Conservation (phyloP, 2,113 vertebrate species). For the Axis porcinus region DNA sequence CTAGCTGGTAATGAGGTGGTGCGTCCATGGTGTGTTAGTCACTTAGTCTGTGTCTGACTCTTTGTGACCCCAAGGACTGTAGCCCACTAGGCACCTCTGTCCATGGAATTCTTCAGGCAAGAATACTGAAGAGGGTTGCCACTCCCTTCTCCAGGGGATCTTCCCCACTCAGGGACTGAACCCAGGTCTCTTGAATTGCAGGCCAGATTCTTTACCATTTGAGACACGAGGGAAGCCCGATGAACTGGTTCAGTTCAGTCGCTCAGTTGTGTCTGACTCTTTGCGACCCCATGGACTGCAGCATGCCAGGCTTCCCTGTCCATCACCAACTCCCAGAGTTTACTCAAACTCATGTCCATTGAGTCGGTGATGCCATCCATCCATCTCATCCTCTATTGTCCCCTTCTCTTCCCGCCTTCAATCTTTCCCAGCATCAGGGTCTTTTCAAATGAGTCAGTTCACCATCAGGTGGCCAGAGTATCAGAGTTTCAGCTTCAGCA, state of each 20-base stretch:
- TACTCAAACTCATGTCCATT: not conserved
- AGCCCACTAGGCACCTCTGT: not conserved
- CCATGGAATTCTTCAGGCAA: not conserved
- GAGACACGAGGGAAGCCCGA: not conserved
- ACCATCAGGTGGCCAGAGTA: not conserved
- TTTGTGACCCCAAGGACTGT: not conserved
- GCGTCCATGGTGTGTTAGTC: rapidly evolving
- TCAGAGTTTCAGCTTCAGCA: not conserved
- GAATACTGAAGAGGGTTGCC: not conserved
- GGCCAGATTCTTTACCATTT: not conserved
- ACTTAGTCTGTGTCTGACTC: not conserved
- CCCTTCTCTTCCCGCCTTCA: not conserved
- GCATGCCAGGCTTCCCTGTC: not conserved
- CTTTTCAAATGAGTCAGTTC: not conserved
- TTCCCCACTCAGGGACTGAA: not conserved
- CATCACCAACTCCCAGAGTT: not conserved
- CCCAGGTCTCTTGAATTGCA: not conserved
- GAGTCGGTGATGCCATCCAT: not conserved
- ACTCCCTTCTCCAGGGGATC: not conserved
- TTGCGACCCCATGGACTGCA: not conserved
- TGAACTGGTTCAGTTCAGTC: not conserved
- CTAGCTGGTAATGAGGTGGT: not conserved
- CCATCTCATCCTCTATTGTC: not conserved
- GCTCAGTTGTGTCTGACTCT: not conserved
- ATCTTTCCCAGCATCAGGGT: not conserved